Base-by-base conservation (phyloP, 2,797 vertebrate species). In the Micrastur ruficollis region DNA sequence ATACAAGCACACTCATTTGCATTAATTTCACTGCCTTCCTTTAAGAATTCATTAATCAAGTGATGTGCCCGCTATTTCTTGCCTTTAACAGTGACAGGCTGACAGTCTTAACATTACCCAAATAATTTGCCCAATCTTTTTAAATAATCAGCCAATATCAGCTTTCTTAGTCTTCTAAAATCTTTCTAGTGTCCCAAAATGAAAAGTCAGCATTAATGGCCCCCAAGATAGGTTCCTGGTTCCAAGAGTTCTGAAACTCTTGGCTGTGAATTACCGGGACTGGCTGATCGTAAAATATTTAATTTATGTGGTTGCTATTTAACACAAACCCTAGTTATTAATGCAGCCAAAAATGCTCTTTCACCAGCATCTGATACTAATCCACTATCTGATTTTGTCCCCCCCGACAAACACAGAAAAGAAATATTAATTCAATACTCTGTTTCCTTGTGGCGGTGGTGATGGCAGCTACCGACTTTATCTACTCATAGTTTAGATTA, bases 191-290 rank as follows among this genome's bases (percentile, higher is more conserved):
- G 32, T 23, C 53, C 29, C 73, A 65, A 38, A 91, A 67, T 12
- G 7, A 71, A 76, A 65, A 78, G 29, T 18, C 49, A 90, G 53
- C 32, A 56, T 19, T 32, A 91, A 50, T 11, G 8, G 9, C n/a
- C 59, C 79, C 66, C 46, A 56, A 0, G 0, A 2, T 29, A 22
- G 5, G 4, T 12, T 86, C 16, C n/a, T 78, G 52, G 16, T 56
- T 93, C 44, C 34, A 63, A 80, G 18, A 74, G 23, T 68, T 86
- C 78, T 47, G 76, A 84, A 94, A 66, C 18, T 22, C 36, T 34
- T 63, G 44, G 5, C 56, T 71, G 31, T 63, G 46, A 83, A 63
- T 74, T 81, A 74, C 29, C 0, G 0, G 21, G 47, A 76, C 16
- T 47, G 52, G 34, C 25, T 63, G 27, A 74, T 71, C 6, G 62